phyloP scores from a whole-genome alignment of 2,888 invertebrate genomes.

The Altica lythri region DNA sequence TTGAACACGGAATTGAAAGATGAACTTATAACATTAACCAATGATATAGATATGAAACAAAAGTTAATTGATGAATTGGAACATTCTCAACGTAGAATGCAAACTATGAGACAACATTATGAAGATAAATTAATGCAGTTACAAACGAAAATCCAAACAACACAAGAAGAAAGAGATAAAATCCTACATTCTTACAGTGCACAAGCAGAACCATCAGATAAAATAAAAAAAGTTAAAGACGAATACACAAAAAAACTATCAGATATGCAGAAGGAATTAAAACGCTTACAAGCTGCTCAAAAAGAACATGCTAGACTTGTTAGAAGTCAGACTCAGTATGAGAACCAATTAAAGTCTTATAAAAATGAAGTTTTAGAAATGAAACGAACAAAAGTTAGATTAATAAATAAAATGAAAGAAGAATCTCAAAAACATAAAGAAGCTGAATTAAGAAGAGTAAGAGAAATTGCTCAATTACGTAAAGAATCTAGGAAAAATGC shows the following conservation, averaged over 20 bases:
- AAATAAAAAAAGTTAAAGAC: conserved; percentile 79
- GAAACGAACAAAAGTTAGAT: conserved; percentile 81
- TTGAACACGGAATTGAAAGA: conserved; percentile 69
- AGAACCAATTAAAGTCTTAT: conserved; percentile 73
- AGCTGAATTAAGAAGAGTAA: conserved; percentile 74
- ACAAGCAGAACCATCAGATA: conserved; percentile 67
- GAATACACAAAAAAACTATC: conserved; percentile 87
- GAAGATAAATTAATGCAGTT: conserved; percentile 87
- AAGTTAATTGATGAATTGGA: conserved; percentile 93
- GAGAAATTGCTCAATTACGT: conserved; percentile 88
- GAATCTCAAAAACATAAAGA: conserved; percentile 86
- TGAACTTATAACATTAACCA: conserved; percentile 86
- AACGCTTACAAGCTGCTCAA: conserved; percentile 82
- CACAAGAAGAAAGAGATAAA: conserved; percentile 89
- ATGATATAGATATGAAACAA: conserved; percentile 94
- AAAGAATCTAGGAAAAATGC: conserved; percentile 90
- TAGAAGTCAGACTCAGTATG: conserved; percentile 77
- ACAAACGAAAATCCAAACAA: conserved; percentile 82
- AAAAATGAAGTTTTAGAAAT: conserved; percentile 78
- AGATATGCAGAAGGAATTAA: conserved; percentile 84
- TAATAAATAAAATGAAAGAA: conserved; percentile 92
- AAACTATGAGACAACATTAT: conserved; percentile 86
- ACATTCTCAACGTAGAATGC: conserved; percentile 81
- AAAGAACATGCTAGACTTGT: conserved; percentile 87
- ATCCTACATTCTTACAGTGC: conserved; percentile 66